phyloP scores from a whole-genome alignment of 2,797 vertebrate genomes.

The Clamator glandarius region DNA sequence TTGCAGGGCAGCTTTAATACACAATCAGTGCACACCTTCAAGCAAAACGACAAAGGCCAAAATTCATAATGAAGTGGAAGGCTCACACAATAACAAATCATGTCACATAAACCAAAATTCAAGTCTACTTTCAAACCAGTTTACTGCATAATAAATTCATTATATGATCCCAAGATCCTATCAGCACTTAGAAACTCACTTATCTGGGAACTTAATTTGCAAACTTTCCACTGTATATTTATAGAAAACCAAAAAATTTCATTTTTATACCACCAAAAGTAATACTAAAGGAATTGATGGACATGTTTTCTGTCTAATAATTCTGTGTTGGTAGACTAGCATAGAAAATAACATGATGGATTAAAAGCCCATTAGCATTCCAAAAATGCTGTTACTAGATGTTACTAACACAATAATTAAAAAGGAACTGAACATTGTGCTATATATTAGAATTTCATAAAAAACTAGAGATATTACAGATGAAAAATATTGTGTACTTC shows the following conservation, averaged over 20 bases:
- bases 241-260: not conserved
- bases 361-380: not conserved
- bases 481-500: not conserved
- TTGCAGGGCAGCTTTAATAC: not conserved
- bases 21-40: not conserved
- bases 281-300: not conserved
- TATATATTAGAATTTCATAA: not conserved
- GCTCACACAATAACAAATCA: not conserved
- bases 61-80: not conserved
- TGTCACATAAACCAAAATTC: not conserved
- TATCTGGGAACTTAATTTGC: not conserved
- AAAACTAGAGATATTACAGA: not conserved
- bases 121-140: not conserved
- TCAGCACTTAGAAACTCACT: not conserved
- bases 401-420: not conserved
- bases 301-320: not conserved
- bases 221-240: not conserved
- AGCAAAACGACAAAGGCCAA: not conserved
- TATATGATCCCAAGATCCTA: not conserved
- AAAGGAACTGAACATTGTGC: not conserved
- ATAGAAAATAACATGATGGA: not conserved
- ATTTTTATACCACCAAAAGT: not conserved
- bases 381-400: fast-evolving
- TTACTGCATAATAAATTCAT: not conserved
- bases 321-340: not conserved